Evolutionary conservation across 2,888 invertebrate genomes (phyloP), one percentile per base, ranked within the genome.

Genomic region (Nephrotoma flavescens): DNA sequence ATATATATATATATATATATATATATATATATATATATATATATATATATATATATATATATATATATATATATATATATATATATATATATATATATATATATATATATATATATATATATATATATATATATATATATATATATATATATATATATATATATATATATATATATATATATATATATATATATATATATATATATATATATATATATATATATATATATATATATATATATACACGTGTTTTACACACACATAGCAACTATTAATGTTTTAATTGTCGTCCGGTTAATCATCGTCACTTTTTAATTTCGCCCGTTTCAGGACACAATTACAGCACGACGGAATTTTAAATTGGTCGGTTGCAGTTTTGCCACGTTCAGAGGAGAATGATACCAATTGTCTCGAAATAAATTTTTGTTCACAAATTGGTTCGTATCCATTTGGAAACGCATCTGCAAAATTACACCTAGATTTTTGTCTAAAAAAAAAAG

Each of bases 271-370:
- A 31, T 31, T 31, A 31, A n/a, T n/a, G n/a, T 52, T 9, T 57
- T 11, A 57, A 57, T 19, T 57, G 19, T 57, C 71, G 9, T 71
- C 11, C 19, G 31, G 11, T 57, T 52, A 11, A 12, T 52, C 0
- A 15, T 15, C 52, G 15, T 15, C 15, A 5, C 6, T 15, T 71
- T 9, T 71, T 71, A 71, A 31, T 9, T 31, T 71, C 4, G 71
- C 0, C 31, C 19, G 5, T 57, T 71, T 71, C 0, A 92, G 89
- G 84, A 93, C 92, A 89, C 96, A 96, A 86, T 95, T 94, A 90
- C 96, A 96, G 89, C 96, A 96, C 41, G 95, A 95, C 0, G 96
- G 96, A 86, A 96, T 91, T 89, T 92, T 92, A 88, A 96, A 94
- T 9, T 91, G 90, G 87, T 93, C 94, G 19, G 92, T 91, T 11